A percentile compares a stretch with the other conserved stretches of the same genome.
Conservation (phyloP, 2,113 vertebrate genomes). For the Siniperca knerii region DNA sequence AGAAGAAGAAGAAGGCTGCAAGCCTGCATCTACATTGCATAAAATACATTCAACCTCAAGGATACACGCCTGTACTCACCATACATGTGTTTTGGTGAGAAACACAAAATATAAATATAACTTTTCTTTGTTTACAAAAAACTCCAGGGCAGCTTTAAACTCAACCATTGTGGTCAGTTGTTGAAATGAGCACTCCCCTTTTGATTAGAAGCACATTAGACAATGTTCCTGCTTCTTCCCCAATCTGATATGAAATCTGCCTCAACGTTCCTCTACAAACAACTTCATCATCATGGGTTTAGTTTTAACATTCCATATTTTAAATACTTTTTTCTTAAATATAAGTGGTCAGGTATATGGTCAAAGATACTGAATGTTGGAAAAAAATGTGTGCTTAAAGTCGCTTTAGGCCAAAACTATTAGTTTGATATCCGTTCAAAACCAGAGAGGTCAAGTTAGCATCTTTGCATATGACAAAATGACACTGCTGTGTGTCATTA, state of each 20-base stretch:
- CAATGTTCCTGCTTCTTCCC: neutral
- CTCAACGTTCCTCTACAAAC: neutral
- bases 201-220: neutral
- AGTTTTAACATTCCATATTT: neutral
- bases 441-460: neutral
- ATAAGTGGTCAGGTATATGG: neutral
- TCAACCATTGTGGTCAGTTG: neutral
- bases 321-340: neutral
- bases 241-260: neutral
- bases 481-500: neutral
- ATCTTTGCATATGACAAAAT: constrained; percentile 4
- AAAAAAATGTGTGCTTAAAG: neutral
- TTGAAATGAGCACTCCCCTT: neutral
- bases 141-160: neutral
- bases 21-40: no score
- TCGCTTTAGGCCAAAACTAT: neutral
- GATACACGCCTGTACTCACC: neutral
- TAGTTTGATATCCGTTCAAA: neutral
- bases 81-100: neutral
- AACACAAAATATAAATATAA: no score
- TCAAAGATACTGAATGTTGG: neutral
- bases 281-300: neutral
- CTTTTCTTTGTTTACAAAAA: neutral
- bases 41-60: neutral
- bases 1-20: no score